phyloP scores from a whole-genome alignment of 2,797 vertebrate species.

The Lates japonicus region DNA sequence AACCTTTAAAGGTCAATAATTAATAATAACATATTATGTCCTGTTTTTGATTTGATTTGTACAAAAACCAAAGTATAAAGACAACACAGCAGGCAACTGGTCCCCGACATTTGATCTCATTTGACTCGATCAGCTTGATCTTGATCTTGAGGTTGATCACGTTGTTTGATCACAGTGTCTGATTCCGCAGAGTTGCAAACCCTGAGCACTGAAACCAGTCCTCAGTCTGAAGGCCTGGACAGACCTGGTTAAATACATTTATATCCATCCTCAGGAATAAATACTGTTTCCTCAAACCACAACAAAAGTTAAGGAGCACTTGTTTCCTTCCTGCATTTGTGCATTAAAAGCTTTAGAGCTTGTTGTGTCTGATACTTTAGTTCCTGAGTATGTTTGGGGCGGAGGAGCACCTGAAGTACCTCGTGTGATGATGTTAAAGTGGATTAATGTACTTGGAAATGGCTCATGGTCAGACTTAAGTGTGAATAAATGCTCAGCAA shows the following conservation, averaged over 20 bases:
- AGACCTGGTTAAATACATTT: neutral
- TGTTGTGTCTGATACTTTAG: neutral
- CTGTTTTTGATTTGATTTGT: too few species aligned
- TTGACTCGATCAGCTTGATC: too few species aligned
- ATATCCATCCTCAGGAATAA: neutral
- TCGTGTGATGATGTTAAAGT: neutral
- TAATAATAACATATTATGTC: too few species aligned
- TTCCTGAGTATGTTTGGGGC: constrained; percentile 3
- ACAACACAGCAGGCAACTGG: too few species aligned
- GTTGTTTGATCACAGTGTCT: too few species aligned
- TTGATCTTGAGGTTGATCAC: too few species aligned
- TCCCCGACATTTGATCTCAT: too few species aligned
- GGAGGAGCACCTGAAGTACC: constrained; percentile 4
- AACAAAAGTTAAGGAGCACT: neutral
- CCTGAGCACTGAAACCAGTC: neutral
- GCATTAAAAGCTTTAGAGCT: constrained; percentile 46
- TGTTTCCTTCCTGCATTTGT: constrained; percentile 26
- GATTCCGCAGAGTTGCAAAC: too few species aligned
- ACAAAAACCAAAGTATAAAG: too few species aligned
- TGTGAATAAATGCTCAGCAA: constrained; percentile 47
- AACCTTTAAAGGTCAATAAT: too few species aligned
- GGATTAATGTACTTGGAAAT: constrained; percentile 32
- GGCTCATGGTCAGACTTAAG: constrained; percentile 41
- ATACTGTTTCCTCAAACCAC: neutral
- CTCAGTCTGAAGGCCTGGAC: neutral